phyloP scores from a whole-genome alignment of 1,140 invertebrate genomes.

The Leptinotarsa undecemlineata region DNA sequence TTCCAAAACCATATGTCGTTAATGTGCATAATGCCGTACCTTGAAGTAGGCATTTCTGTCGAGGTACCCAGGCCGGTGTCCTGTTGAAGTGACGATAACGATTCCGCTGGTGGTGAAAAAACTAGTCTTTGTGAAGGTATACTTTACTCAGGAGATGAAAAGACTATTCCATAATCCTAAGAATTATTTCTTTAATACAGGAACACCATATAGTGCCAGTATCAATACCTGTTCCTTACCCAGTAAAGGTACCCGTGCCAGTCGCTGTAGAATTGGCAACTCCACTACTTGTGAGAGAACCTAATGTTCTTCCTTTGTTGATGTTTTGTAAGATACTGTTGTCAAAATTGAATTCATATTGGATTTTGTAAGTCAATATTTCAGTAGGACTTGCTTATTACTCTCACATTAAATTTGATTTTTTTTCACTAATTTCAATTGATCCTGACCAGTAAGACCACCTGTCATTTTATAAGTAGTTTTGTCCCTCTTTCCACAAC shows the following conservation, averaged over 20 bases:
- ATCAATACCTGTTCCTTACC: conserved; percentile 48
- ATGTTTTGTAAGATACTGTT: too few species aligned
- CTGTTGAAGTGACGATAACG: conserved; percentile 20
- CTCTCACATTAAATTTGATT: too few species aligned
- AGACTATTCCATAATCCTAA: too few species aligned
- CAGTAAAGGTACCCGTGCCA: conserved; percentile 39
- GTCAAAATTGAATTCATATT: too few species aligned
- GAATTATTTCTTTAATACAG: background rate
- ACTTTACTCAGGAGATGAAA: too few species aligned
- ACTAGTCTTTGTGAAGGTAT: conserved; percentile 5
- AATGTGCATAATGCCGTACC: conserved; percentile 38
- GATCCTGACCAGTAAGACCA: too few species aligned
- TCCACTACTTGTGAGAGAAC: conserved; percentile 3
- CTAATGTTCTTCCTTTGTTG: background rate
- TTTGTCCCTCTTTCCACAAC: too few species aligned
- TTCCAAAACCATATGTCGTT: conserved; percentile 49
- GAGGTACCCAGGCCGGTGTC: conserved; percentile 28
- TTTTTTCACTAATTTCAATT: too few species aligned
- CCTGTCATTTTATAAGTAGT: too few species aligned
- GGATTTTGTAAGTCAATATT: too few species aligned
- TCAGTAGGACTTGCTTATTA: too few species aligned
- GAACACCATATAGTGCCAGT: conserved; percentile 31
- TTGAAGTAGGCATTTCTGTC: conserved; percentile 37
- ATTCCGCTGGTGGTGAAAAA: background rate
- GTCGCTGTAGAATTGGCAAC: conserved; percentile 47